A percentile compares a stretch with the other conserved stretches of the same genome.
phyloP scores from a whole-genome alignment of 2,888 invertebrate species.

The Corbicula japonica region DNA sequence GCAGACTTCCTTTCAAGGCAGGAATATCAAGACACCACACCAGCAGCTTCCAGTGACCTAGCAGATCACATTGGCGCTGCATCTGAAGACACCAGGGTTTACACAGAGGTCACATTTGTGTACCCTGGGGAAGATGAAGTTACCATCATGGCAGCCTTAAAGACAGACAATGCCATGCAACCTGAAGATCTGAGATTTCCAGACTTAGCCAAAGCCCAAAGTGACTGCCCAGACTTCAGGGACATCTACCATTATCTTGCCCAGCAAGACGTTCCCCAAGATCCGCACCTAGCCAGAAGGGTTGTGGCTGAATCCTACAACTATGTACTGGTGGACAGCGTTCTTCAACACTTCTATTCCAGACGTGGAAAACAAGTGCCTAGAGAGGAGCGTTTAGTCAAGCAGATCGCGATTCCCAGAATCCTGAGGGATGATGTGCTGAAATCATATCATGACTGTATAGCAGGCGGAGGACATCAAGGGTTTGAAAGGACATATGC shows the following conservation, averaged over 20 bases:
- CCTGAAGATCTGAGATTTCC: not conserved
- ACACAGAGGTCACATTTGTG: not conserved
- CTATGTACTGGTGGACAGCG: constrained; percentile 4
- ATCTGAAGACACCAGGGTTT: not conserved
- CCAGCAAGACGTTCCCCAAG: not conserved
- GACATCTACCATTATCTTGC: constrained; percentile 6
- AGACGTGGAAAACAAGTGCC: not conserved
- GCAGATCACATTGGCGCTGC: constrained; percentile 3
- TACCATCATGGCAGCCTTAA: not conserved
- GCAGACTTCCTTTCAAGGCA: constrained; percentile 54
- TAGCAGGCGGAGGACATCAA: constrained; percentile 61
- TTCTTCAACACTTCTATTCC: constrained; percentile 2
- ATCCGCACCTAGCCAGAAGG: constrained; percentile 2
- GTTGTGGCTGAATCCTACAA: constrained; percentile 31
- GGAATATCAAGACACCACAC: constrained; percentile 12
- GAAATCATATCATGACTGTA: constrained; percentile 7
- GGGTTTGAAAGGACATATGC: constrained; percentile 64
- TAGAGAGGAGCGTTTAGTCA: constrained; percentile 4
- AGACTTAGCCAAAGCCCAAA: not conserved
- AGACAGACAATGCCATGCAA: not conserved
- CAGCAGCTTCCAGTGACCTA: constrained; percentile 2
- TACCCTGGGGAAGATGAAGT: constrained; percentile 8
- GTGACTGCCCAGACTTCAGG: constrained; percentile 6
- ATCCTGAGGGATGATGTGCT: constrained; percentile 58
- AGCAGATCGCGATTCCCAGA: constrained; percentile 11